Evolutionary conservation across 2,113 vertebrate genomes (phyloP).

Genomic region (Furnarius figulus): DNA sequence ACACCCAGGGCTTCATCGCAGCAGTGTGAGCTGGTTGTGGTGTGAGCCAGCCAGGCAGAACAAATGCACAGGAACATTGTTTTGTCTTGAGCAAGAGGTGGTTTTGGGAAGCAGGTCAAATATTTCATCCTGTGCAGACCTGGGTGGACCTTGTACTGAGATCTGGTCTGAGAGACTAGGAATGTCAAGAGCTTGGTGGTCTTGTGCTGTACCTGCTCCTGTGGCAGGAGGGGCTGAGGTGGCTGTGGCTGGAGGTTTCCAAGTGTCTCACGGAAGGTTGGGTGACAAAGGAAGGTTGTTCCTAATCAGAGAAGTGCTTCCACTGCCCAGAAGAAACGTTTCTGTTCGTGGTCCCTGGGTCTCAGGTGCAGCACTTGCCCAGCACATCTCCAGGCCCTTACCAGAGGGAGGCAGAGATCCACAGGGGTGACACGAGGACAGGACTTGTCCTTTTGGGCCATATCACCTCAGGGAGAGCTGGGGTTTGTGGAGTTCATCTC

Average conservation of each 20-base stretch:
- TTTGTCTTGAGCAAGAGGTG: not conserved
- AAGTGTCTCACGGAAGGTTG: not conserved
- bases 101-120: not conserved
- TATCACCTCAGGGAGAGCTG: fast-evolving
- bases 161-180: not conserved
- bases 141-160: not conserved
- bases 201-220: not conserved
- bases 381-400: not conserved
- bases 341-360: not conserved
- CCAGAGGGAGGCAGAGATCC: not conserved
- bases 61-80: fast-evolving
- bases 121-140: not conserved
- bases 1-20: not conserved
- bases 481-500: not conserved
- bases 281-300: not conserved
- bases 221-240: not conserved
- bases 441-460: not conserved
- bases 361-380: not conserved
- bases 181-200: not conserved
- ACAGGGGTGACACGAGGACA: not conserved
- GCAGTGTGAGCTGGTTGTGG: not conserved
- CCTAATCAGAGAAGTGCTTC: not conserved
- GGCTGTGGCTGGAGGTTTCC: not conserved
- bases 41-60: not conserved
- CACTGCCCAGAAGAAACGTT: not conserved